phyloP scores from a whole-genome alignment of 2,888 invertebrate genomes.

The Oegoconia quadripuncta region DNA sequence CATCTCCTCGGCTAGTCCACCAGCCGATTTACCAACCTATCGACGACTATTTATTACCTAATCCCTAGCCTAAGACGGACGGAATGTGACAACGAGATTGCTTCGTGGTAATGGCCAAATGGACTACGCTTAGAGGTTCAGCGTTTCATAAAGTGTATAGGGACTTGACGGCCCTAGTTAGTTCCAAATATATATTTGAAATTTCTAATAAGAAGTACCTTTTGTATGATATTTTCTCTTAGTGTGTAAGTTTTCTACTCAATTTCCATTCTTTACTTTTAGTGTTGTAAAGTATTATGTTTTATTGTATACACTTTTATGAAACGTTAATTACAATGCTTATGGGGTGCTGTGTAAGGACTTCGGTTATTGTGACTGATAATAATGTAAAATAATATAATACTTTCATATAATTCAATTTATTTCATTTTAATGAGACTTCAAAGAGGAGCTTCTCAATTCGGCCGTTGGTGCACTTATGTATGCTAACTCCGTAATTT shows the following conservation, averaged over 20 bases:
- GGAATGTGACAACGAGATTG: constrained; percentile 51
- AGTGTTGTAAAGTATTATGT: constrained; percentile 14
- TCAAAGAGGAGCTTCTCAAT: no score
- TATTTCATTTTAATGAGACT: background rate
- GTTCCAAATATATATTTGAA: constrained; percentile 23
- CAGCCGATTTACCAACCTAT: constrained; percentile 18
- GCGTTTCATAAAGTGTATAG: constrained; percentile 70
- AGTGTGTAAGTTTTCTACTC: constrained; percentile 56
- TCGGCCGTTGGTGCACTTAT: no score
- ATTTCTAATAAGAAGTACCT: constrained; percentile 37
- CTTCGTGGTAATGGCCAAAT: constrained; percentile 34
- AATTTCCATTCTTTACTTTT: constrained; percentile 36
- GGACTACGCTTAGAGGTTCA: constrained; percentile 36
- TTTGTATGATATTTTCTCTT: constrained; percentile 72
- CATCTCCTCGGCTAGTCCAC: constrained; percentile 49
- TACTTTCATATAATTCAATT: constrained; percentile 45
- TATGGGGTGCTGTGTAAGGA: constrained; percentile 53
- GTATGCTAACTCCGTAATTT: no score
- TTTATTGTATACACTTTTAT: constrained; percentile 58
- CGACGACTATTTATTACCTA: constrained; percentile 60
- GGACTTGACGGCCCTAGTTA: constrained; percentile 53
- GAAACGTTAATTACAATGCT: constrained; percentile 63
- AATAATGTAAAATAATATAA: constrained; percentile 57
- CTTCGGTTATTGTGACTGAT: constrained; percentile 60
- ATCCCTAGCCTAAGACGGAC: constrained; percentile 61